Evolutionary conservation across 2,888 invertebrate species (phyloP).

Genomic region (Tipula unca): DNA sequence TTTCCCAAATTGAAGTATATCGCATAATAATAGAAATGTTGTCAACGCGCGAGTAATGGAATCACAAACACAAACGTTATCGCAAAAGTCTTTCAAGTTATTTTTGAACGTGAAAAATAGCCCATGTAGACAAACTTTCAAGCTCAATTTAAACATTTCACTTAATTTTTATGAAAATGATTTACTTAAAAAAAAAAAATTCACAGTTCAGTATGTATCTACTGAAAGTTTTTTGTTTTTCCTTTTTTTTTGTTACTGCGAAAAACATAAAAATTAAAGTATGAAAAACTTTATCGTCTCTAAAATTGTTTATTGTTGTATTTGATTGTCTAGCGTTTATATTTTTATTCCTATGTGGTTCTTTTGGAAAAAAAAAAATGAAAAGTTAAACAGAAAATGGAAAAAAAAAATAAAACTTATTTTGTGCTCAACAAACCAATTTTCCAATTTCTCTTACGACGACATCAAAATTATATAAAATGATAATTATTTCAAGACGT

Average conservation of each 20-base stretch:
- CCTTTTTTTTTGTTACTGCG: not conserved
- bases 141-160: not conserved
- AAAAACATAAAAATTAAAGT: not conserved
- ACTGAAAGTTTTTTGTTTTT: not conserved
- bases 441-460: not conserved
- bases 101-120: not conserved
- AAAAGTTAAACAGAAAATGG: not conserved
- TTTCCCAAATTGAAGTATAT: too few species aligned
- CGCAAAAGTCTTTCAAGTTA: not conserved
- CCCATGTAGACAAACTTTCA: not conserved
- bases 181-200: not conserved
- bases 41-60: too few species aligned
- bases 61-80: not conserved
- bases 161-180: not conserved
- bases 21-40: too few species aligned
- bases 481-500: not conserved
- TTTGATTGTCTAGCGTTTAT: not conserved
- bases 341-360: not conserved
- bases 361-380: not conserved
- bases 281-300: not conserved
- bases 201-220: not conserved
- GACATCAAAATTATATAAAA: not conserved
- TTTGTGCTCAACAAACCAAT: not conserved
- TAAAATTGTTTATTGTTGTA: not conserved
- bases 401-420: not conserved